Evolutionary conservation across 2,888 invertebrate species (phyloP).

Genomic region (Chrysotoxum bicinctum): DNA sequence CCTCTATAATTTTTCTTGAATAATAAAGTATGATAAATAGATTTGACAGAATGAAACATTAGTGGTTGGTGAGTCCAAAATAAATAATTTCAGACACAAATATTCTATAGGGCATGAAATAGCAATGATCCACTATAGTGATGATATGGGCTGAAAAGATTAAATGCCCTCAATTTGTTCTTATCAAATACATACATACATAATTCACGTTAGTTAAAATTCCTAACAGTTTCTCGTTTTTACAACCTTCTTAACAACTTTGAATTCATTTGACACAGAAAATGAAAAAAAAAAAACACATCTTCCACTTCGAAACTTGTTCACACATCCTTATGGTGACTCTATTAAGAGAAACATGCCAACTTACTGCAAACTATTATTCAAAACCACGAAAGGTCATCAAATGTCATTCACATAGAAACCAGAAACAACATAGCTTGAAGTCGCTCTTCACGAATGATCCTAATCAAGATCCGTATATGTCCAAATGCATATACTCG

Average conservation of each 20-base stretch:
- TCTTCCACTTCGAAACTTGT: not conserved
- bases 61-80: too few species aligned
- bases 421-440: slow-evolving; percentile 25
- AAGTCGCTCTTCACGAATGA: slow-evolving; percentile 36
- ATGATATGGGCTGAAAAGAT: too few species aligned
- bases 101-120: too few species aligned
- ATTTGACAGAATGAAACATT: too few species aligned
- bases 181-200: too few species aligned
- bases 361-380: not conserved
- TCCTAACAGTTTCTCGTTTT: too few species aligned
- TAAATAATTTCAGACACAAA: too few species aligned
- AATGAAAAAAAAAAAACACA: not conserved
- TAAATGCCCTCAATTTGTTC: too few species aligned
- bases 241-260: not conserved
- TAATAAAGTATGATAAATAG: too few species aligned
- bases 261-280: not conserved
- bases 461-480: slow-evolving; percentile 41
- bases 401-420: slow-evolving; percentile 62
- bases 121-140: too few species aligned
- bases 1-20: too few species aligned
- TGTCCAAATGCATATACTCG: not conserved
- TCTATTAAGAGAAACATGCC: slow-evolving; percentile 27
- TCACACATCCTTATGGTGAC: slow-evolving; percentile 4
- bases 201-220: too few species aligned
- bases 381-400: slow-evolving; percentile 47